A percentile compares a stretch with the other conserved stretches of the same genome.
Conservation (phyloP, 2,888 invertebrate species). For the Microctonus aethiopoides region DNA sequence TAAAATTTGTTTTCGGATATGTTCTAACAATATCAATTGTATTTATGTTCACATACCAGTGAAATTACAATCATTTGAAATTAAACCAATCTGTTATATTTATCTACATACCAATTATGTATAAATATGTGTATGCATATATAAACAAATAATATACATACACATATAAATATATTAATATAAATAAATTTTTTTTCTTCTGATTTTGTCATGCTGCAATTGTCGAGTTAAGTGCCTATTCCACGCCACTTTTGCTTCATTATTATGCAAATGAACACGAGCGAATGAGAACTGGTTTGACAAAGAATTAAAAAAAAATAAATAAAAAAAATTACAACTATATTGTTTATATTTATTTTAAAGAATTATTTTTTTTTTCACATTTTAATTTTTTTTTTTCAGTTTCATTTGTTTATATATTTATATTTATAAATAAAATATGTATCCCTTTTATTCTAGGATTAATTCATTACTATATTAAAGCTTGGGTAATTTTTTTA, state of each 20-base stretch:
- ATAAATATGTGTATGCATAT: too few relatives aligned
- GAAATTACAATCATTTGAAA: conserved; percentile 21
- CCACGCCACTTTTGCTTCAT: not conserved
- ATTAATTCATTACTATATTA: not conserved
- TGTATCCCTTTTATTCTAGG: not conserved
- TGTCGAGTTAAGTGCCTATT: conserved; percentile 16
- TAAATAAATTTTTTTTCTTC: conserved; percentile 3
- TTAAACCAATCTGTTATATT: conserved; percentile 7
- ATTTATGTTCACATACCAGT: conserved; percentile 14
- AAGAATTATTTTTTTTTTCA: not conserved
- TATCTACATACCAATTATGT: not conserved
- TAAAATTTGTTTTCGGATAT: conserved; percentile 23
- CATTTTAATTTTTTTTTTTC: not conserved
- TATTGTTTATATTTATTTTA: too few relatives aligned
- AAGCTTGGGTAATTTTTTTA: not conserved
- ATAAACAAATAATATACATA: not conserved
- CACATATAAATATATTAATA: not conserved
- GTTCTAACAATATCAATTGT: conserved; percentile 20
- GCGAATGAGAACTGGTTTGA: not conserved
- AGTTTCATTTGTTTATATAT: not conserved
- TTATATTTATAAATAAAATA: not conserved
- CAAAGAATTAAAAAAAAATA: not conserved
- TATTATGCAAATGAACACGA: conserved; percentile 10
- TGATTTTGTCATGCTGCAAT: not conserved
- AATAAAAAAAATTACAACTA: not conserved